Percentiles rank a stretch among this genome's conserved stretches.
Conservation (phyloP, 1,140 invertebrate species). For the Phymastichus coffea region DNA sequence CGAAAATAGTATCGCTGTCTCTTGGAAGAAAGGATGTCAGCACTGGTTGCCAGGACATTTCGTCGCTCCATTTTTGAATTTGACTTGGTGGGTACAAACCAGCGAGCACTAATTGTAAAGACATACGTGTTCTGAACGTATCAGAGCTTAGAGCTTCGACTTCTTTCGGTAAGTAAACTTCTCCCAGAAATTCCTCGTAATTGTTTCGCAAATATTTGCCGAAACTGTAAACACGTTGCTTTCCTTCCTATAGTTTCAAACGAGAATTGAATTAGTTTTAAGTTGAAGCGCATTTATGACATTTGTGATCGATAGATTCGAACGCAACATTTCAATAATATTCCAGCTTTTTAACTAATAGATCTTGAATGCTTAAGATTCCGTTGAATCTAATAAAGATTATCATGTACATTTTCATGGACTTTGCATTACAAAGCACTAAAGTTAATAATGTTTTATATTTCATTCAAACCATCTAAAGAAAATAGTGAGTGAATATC, state of each 20-base stretch:
- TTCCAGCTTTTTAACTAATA: no score
- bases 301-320: no score
- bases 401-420: no score
- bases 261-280: no score
- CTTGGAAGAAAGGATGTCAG: slow-evolving; percentile 35
- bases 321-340: no score
- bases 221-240: slow-evolving; percentile 47
- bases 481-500: not conserved
- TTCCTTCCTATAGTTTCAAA: slow-evolving; percentile 48
- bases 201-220: slow-evolving; percentile 48
- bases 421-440: no score
- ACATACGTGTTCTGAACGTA: slow-evolving; percentile 61
- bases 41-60: slow-evolving; percentile 39
- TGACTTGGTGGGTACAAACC: slow-evolving; percentile 47
- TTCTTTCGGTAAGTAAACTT: slow-evolving; percentile 50
- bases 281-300: no score
- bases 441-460: slow-evolving; percentile 8
- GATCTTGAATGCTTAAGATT: no score
- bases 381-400: no score
- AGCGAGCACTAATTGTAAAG: slow-evolving; percentile 54
- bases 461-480: no score
- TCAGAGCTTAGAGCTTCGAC: slow-evolving; percentile 52
- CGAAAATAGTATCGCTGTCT: slow-evolving; percentile 47
- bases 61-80: slow-evolving; percentile 33
- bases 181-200: slow-evolving; percentile 50